These are phyloP conservation scores for Catharus fuscescens DNA, from an alignment of 2,113 vertebrate genomes.

Conservation along the genomic window DNA sequence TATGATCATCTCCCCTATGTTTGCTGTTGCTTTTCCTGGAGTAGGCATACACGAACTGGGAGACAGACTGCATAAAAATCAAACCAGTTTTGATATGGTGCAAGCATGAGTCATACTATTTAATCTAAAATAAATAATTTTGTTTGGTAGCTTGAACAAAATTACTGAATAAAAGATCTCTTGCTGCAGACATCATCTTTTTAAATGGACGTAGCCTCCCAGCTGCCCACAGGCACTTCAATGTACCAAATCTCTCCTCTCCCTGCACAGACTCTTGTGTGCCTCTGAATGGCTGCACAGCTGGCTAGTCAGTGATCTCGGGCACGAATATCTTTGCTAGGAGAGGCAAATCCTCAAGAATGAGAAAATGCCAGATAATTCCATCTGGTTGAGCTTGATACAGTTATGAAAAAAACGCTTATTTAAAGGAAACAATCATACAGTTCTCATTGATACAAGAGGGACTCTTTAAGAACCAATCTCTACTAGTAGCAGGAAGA, in stretches of 20 bases:
- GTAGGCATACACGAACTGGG: background rate
- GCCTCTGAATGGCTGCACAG: background rate
- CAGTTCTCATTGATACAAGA: background rate
- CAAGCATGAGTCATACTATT: background rate
- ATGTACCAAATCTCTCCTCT: background rate
- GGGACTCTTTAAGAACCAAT: background rate
- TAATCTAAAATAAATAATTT: background rate
- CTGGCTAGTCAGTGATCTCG: background rate
- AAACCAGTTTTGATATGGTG: background rate
- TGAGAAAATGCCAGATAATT: background rate
- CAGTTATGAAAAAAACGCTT: background rate
- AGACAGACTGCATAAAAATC: background rate
- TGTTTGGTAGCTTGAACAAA: background rate
- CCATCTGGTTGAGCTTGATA: background rate
- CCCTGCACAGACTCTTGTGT: background rate
- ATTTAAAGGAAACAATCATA: background rate
- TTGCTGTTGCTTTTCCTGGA: background rate
- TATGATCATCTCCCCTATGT: background rate
- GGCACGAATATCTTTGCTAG: background rate
- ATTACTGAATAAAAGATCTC: background rate
- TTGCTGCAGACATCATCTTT: background rate
- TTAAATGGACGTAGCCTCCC: background rate
- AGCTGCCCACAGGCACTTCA: background rate
- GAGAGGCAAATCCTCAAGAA: background rate
- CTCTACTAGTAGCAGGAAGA: background rate